Percentiles rank a stretch among this genome's conserved stretches.
These are phyloP conservation scores for Ramphastos sulfuratus DNA, from an alignment of 2,113 vertebrate species.

Conservation along the genomic window DNA sequence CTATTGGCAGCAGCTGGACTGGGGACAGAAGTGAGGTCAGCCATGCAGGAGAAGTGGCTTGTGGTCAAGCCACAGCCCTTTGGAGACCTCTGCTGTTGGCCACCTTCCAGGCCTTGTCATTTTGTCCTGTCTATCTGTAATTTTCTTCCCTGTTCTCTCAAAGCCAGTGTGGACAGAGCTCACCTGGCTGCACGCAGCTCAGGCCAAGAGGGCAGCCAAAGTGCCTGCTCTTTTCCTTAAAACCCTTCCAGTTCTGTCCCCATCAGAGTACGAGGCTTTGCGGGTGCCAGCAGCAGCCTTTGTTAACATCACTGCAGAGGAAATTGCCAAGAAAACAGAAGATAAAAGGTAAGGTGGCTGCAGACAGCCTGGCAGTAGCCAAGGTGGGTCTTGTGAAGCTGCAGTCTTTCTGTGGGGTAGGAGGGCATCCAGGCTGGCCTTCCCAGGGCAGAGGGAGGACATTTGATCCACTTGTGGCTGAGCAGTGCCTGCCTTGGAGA, in stretches of 20 bases:
- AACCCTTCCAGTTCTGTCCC: constrained; percentile 79
- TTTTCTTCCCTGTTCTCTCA: neutral
- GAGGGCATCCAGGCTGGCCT: neutral
- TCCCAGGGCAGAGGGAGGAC: too few relatives aligned
- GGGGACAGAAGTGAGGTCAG: too few relatives aligned
- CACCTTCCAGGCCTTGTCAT: neutral
- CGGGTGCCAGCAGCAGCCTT: constrained; percentile 76
- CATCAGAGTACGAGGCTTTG: constrained; percentile 81
- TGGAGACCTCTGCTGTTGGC: neutral
- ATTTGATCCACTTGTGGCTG: fast-evolving
- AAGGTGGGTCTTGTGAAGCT: too few relatives aligned
- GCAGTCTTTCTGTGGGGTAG: neutral
- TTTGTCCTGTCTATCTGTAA: neutral
- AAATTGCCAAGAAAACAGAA: constrained; percentile 79
- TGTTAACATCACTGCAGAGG: constrained; percentile 74
- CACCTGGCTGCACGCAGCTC: neutral
- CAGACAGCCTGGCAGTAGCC: fast-evolving
- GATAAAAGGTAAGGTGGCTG: constrained; percentile 75
- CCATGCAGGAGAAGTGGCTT: neutral
- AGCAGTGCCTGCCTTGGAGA: neutral
- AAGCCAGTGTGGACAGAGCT: neutral
- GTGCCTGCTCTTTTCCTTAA: constrained; percentile 66
- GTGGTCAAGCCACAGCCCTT: neutral
- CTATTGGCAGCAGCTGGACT: neutral
- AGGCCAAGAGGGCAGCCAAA: neutral